Base-by-base conservation (phyloP, 2,113 vertebrate species). In the Corythaixoides concolor region DNA sequence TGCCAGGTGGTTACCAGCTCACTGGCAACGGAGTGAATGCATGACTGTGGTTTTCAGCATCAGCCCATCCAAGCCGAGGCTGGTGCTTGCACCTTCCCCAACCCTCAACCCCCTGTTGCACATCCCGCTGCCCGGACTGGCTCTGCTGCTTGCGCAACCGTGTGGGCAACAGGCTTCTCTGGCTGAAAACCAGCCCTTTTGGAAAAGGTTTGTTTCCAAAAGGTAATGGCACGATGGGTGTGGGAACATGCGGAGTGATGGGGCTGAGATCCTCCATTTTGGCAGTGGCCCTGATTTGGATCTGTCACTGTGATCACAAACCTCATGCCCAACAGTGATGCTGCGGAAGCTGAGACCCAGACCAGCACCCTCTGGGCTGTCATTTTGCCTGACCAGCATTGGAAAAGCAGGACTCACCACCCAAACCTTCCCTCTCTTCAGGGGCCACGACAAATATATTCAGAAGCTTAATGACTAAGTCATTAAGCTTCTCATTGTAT, bases 281-380 rank as follows among this genome's bases (percentile, higher is more conserved):
- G 52, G 47, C 20, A 24, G 47, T 10, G 11, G 52, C 21, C 47
- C 80, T 5, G 2, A 7, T 63, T 20, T 43, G 20, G 16, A 41
- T 53, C 55, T 23, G 3, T 15, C 2, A 1, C 69, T 68, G 69
- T 43, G 33, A 60, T 75, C 47, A 72, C 60, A 63, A 39, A 11
- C 43, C 32, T 77, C 27, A 4, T 4, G 9, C 47, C 21, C 0
- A 0, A 22, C 0, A 0, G 28, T 43, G 91, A 60, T 3, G 23
- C 45, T 66, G 39, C 30, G 17, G 73, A 75, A 68, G 69, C 60
- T 58, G 73, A 78, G 56, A 49, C 11, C 24, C 56, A 64, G 35
- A 60, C 2, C 52, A 92, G 73, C 56, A 60, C 23, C 33, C 56
- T 81, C 28, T 72, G 66, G 16, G 35, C 21, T 33, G 2, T 33